These are phyloP conservation scores for Ceramica pisi DNA, from an alignment of 2,888 invertebrate species.

Conservation along the genomic window DNA sequence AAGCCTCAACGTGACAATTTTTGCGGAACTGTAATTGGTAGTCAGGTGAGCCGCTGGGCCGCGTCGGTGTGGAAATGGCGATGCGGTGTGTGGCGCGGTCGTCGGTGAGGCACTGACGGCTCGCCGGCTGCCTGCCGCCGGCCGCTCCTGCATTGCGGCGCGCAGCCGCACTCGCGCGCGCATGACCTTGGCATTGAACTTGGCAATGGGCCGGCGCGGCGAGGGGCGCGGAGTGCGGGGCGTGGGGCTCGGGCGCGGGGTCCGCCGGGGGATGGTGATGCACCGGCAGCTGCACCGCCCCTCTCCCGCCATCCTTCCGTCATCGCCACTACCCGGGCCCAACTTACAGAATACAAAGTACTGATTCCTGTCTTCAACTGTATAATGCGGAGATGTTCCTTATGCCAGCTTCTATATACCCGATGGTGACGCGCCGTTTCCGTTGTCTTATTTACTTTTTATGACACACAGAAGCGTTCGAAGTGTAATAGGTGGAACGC, in stretches of 20 bases:
- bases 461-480: conserved; percentile 41
- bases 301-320: conserved; percentile 81
- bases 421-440: conserved; percentile 39
- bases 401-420: conserved; percentile 42
- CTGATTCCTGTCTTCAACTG: conserved; percentile 50
- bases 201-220: conserved; percentile 91
- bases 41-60: conserved; percentile 76
- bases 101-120: conserved; percentile 87
- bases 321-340: conserved; percentile 71
- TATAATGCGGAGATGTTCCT: conserved; percentile 45
- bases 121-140: conserved; percentile 82
- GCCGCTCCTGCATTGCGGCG: conserved; percentile 92
- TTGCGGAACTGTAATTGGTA: conserved; percentile 71
- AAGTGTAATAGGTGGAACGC: conserved; percentile 48
- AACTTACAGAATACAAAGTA: conserved; percentile 68
- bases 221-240: conserved; percentile 64
- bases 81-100: conserved; percentile 83
- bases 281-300: conserved; percentile 89
- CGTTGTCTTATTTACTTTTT: conserved; percentile 51
- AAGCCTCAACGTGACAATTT: conserved; percentile 50
- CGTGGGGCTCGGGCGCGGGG: conserved; percentile 34
- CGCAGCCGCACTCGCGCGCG: conserved; percentile 92
- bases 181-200: conserved; percentile 96
- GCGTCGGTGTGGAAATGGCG: conserved; percentile 72
- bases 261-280: conserved; percentile 80